Evolutionary conservation across 1,140 invertebrate genomes (phyloP).

Genomic region (Calosoma granatense): DNA sequence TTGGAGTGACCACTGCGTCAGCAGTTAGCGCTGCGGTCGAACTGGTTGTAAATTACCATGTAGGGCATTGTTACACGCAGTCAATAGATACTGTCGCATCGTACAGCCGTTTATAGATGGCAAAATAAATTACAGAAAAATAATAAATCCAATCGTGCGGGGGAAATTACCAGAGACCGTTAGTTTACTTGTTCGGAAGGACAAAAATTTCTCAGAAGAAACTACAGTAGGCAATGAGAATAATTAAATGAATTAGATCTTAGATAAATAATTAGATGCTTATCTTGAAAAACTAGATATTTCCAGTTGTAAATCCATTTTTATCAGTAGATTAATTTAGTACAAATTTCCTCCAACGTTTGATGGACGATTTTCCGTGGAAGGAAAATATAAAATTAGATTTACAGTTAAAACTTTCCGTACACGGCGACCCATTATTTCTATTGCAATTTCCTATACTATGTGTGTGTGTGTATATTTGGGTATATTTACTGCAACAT

Average conservation of each 20-base stretch:
- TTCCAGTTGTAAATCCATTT: too few species aligned
- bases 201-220: too few species aligned
- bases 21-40: background rate
- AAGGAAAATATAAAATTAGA: constrained; percentile 5
- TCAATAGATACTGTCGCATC: background rate
- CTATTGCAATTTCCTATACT: background rate
- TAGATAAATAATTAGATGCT: too few species aligned
- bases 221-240: too few species aligned
- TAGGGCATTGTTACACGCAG: background rate
- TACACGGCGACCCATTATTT: constrained; percentile 5
- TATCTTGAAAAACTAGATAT: too few species aligned
- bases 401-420: constrained; percentile 8
- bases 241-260: too few species aligned
- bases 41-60: background rate
- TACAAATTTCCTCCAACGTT: background rate
- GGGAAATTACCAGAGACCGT: too few species aligned
- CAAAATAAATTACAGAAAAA: background rate
- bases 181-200: too few species aligned
- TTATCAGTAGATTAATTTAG: too few species aligned
- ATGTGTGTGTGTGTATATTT: too few species aligned
- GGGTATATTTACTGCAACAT: background rate
- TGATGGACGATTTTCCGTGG: background rate
- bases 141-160: too few species aligned
- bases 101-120: background rate
- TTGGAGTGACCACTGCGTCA: background rate